These are phyloP conservation scores for Thalassophryne amazonica DNA, from an alignment of 2,797 vertebrate genomes.

Conservation along the genomic window DNA sequence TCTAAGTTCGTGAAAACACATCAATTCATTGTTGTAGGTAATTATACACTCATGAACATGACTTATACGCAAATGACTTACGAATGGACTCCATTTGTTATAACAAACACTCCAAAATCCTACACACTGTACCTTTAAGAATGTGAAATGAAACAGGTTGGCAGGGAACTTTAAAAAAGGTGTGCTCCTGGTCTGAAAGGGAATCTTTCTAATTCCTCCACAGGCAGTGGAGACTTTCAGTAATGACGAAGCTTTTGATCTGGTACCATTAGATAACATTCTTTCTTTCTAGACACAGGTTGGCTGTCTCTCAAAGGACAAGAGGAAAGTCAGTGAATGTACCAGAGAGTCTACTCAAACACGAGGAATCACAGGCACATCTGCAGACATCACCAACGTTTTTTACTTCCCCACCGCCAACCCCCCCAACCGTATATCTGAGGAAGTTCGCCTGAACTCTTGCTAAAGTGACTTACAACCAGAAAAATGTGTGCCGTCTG, in stretches of 20 bases:
- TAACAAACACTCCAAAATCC: neutral
- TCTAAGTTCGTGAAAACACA: too few relatives aligned
- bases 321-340: conserved; percentile 20
- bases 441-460: conserved; percentile 5
- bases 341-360: conserved; percentile 17
- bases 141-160: conserved; percentile 31
- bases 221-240: conserved; percentile 40
- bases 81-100: too few relatives aligned
- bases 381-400: conserved; percentile 8
- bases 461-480: neutral
- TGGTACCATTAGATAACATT: conserved; percentile 65
- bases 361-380: conserved; percentile 14
- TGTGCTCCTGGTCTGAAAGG: conserved; percentile 37
- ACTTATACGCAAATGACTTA: too few relatives aligned
- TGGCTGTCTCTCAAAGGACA: conserved; percentile 50
- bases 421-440: too few relatives aligned
- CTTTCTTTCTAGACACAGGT: conserved; percentile 50
- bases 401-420: too few relatives aligned
- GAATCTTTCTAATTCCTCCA: conserved; percentile 50
- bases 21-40: too few relatives aligned
- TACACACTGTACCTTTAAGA: conserved; percentile 20
- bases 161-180: conserved; percentile 44
- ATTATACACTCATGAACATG: too few relatives aligned
- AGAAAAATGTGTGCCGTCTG: too few relatives aligned
- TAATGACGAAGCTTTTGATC: conserved; percentile 71